Evolutionary conservation across 2,888 invertebrate genomes (phyloP), one percentile per base, ranked within the genome.

Genomic region (Drosophila lacicola): DNA sequence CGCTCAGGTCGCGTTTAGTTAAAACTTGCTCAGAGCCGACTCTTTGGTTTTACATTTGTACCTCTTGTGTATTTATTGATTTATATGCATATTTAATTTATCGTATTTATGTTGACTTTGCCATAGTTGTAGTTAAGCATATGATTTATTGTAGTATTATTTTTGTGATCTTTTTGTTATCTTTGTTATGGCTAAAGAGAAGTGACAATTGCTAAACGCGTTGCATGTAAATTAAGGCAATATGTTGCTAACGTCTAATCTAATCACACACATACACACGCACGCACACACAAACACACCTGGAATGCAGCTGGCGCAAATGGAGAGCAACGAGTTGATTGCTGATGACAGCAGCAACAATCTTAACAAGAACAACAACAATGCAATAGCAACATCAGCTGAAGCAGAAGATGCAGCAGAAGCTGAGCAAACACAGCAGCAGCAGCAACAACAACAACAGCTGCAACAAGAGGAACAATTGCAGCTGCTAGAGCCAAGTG

Each of bases 231-330:
- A 19, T 44, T 21, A 21, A 45, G 42, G 63, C 63, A 58, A 55
- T 36, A 61, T 67, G 58, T 78, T 65, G 74, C 76, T 83, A 83
- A 87, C 68, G 41, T 86, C 86, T 29, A 29, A 29, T 86, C 47
- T 83, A 74, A 78, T 81, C 73, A 65, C 49, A 77, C 57, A 73
- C 60, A 50, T 41, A 74, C 45, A 62, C 54, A 46, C 53, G 61
- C 36, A 36, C 33, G 37, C 21, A 49, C 63, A 62, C 44, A 39
- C 54, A 55, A 37, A 19, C 47, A 34, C 46, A 66, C 9, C 57
- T 44, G 76, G 78, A 76, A 74, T 74, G 76, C 76, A 76, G 74
- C 78, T 63, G 65, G 45, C 47, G 55, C 47, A 71, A 13, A 42
- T 75, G 75, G 74, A 76, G 47, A 44, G 37, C 61, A 64, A 34